phyloP scores from a whole-genome alignment of 2,888 invertebrate genomes.

The Automeris io region DNA sequence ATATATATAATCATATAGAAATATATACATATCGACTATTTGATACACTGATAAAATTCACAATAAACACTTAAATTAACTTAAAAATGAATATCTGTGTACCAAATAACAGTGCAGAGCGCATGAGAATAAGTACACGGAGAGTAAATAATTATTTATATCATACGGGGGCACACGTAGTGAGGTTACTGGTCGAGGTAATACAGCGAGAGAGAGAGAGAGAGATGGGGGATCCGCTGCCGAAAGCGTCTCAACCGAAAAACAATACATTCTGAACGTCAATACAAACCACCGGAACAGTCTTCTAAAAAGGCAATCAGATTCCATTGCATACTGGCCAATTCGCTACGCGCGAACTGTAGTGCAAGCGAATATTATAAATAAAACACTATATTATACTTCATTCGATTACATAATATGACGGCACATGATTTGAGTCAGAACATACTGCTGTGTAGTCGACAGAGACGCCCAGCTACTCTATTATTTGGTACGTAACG shows the following conservation, averaged over 20 bases:
- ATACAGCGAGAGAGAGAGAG: conserved; percentile 43
- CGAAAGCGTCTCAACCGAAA: no score
- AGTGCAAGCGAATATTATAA: conserved; percentile 18
- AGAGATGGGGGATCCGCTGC: background rate
- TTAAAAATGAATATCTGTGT: conserved; percentile 54
- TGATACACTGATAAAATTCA: conserved; percentile 65
- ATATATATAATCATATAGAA: conserved; percentile 36
- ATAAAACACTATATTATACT: conserved; percentile 16
- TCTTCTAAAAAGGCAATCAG: conserved; percentile 1
- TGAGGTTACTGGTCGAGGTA: conserved; percentile 71
- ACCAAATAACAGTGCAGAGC: conserved; percentile 75
- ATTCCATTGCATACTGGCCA: no score
- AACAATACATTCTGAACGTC: background rate
- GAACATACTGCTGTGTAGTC: conserved; percentile 5
- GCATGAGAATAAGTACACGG: conserved; percentile 62
- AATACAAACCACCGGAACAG: conserved; percentile 1
- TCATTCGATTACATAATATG: background rate
- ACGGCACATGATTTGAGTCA: background rate
- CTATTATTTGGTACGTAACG: conserved; percentile 71
- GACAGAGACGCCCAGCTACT: conserved; percentile 31
- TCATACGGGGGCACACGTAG: conserved; percentile 35
- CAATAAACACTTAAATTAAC: conserved; percentile 61
- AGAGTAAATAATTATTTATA: conserved; percentile 50
- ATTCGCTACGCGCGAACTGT: no score
- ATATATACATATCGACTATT: conserved; percentile 40